Conservation (phyloP, 1,140 invertebrate genomes). For the Monochamus saltuarius region DNA sequence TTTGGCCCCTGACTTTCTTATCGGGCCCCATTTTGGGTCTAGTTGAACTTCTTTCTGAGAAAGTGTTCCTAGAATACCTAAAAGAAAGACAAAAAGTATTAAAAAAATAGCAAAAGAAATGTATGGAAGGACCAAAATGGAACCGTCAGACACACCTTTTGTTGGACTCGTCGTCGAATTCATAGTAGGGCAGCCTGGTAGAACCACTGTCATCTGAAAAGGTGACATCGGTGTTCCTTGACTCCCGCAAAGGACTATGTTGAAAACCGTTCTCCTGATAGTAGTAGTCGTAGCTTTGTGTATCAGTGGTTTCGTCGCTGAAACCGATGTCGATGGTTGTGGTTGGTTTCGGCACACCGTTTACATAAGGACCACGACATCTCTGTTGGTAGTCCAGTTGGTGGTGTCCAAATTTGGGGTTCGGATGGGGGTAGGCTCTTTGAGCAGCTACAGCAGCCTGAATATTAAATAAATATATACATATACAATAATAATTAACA, state of each 20-base stretch:
- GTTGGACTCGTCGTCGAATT: constrained; percentile 40
- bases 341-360: neutral
- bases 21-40: constrained; percentile 18
- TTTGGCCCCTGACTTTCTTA: constrained; percentile 13
- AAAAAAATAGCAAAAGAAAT: neutral
- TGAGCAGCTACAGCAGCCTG: too few species aligned
- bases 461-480: too few species aligned
- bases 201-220: constrained; percentile 44
- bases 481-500: too few species aligned
- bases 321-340: constrained; percentile 33
- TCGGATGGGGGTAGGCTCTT: neutral
- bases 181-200: constrained; percentile 40
- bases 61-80: constrained; percentile 32
- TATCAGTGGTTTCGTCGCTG: constrained; percentile 37
- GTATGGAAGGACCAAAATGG: neutral
- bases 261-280: constrained; percentile 23
- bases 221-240: constrained; percentile 27
- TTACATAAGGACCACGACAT: constrained; percentile 4
- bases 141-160: constrained; percentile 16
- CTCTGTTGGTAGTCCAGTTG: constrained; percentile 4
- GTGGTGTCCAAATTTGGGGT: constrained; percentile 14
- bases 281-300: constrained; percentile 37
- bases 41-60: constrained; percentile 29
- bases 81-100: neutral
- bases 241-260: constrained; percentile 29